Base-by-base conservation (phyloP, 1,140 invertebrate genomes). In the Cardiocondyla obscurior region DNA sequence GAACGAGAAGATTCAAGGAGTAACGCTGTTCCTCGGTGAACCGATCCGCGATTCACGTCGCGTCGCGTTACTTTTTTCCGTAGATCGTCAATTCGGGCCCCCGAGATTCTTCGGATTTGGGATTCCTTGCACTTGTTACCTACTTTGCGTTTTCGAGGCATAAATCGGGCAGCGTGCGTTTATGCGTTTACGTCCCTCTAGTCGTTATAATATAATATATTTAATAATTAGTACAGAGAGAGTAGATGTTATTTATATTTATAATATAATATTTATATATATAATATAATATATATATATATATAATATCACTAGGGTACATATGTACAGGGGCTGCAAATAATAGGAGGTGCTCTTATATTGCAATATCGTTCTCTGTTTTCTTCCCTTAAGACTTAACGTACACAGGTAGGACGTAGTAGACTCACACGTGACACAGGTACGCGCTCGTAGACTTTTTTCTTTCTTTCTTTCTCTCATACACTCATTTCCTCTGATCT, bases 301-400 rank as follows among this genome's bases (percentile, higher is more conserved):
- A 90, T 92, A 89, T 93, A 92, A 93, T 93, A 93, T 93, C 92
- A 93, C 92, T 94, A 93, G 91, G 93, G 92, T 93, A 93, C 92
- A 93, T 94, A 93, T 94, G 86, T 94, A 94, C 93, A 94, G 90
- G 89, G 90, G 77, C 88, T 92, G 92, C 91, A 91, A 91, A 90
- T 92, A 91, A 81, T 92, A 87, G 73, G 88, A 92, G 90, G 87
- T 92, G 90, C 88, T 90, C 83, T 89, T 76, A 88, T 91, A 93
- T 93, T 93, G 91, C 91, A 92, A 92, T 90, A 82, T 90, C 86
- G 79, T 90, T 84, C 81, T 82, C 84, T 79, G 62, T 79, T 67
- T 57, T 53, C 57, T 77, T 84, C 70, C 44, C 39, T 69, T 74
- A 81, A 81, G 49, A 79, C 70, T 44, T 76, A 76, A 76, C 74